Percentiles rank a stretch among this genome's conserved stretches.
Conservation (phyloP, 2,888 invertebrate species). For the Pedicia rivosa region DNA sequence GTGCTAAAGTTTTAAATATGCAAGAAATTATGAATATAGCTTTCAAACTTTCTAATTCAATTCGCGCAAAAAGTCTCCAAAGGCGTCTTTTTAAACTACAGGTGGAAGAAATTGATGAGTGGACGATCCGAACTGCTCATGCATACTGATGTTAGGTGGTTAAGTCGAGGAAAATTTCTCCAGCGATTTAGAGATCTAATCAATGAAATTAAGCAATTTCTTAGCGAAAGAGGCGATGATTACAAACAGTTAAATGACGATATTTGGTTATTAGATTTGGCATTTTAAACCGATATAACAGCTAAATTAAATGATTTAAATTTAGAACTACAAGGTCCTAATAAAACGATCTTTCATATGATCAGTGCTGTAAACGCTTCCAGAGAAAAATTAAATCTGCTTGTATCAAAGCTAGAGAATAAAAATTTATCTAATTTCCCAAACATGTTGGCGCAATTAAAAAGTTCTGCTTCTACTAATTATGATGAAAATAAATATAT, state of each 20-base stretch:
- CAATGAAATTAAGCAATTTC: background rate
- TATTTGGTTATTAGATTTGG: conserved; percentile 1
- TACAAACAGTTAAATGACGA: background rate
- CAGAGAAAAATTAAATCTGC: background rate
- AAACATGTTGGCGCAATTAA: background rate
- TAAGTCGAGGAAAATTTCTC: conserved; percentile 6
- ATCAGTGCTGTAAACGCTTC: conserved; percentile 2
- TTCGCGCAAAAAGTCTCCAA: conserved; percentile 1
- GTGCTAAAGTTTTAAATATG: conserved; percentile 2
- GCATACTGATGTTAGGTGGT: conserved; percentile 7
- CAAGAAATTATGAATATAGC: conserved; percentile 2
- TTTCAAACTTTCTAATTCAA: conserved; percentile 2
- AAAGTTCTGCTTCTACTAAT: background rate
- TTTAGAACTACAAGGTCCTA: conserved; percentile 4
- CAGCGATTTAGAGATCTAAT: conserved; percentile 1
- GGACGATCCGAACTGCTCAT: conserved; percentile 5
- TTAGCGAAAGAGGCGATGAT: background rate
- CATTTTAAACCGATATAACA: conserved; percentile 4
- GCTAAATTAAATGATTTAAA: conserved; percentile 2
- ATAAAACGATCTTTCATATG: background rate
- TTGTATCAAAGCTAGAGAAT: background rate
- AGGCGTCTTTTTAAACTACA: background rate
- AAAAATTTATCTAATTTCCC: conserved; percentile 1
- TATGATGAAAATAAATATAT: background rate
- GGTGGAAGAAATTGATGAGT: background rate